Conservation (phyloP, 2,888 invertebrate species). For the Melitaea athalia region DNA sequence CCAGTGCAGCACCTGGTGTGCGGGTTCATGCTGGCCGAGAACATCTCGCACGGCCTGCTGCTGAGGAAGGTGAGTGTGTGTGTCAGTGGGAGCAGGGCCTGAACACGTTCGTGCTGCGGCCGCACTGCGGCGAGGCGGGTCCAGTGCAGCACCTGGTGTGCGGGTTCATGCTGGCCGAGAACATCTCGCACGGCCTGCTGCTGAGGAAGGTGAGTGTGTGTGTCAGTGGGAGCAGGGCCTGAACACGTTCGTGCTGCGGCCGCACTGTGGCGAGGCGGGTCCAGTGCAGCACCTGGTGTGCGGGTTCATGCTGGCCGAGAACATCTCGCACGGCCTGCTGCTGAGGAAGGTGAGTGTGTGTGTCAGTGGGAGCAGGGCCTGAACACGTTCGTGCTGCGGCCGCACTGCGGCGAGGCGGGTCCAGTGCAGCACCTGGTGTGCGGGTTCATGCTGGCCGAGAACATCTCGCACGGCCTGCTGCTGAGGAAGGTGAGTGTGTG, state of each 20-base stretch:
- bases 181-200: conserved; percentile 98
- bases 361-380: conserved; percentile 87
- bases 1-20: conserved; percentile 98
- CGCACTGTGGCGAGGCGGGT: conserved; percentile 99
- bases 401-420: conserved; percentile 99
- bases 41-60: conserved; percentile 98
- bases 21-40: conserved; percentile 98
- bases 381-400: conserved; percentile 96
- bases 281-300: conserved; percentile 98
- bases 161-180: conserved; percentile 98
- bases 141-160: conserved; percentile 98
- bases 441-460: conserved; percentile 98
- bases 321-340: conserved; percentile 98
- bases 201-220: conserved; percentile 91
- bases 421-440: conserved; percentile 98
- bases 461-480: conserved; percentile 98
- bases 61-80: conserved; percentile 89
- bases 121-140: conserved; percentile 99
- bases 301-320: conserved; percentile 98
- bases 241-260: conserved; percentile 96
- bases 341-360: conserved; percentile 91
- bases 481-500: conserved; percentile 91
- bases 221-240: conserved; percentile 87
- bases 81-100: conserved; percentile 87
- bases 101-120: conserved; percentile 96